Percentiles rank a stretch among this genome's conserved stretches.
These are phyloP conservation scores for Hypocryptadius cinnamomeus DNA, from an alignment of 2,113 vertebrate genomes.

Conservation along the genomic window DNA sequence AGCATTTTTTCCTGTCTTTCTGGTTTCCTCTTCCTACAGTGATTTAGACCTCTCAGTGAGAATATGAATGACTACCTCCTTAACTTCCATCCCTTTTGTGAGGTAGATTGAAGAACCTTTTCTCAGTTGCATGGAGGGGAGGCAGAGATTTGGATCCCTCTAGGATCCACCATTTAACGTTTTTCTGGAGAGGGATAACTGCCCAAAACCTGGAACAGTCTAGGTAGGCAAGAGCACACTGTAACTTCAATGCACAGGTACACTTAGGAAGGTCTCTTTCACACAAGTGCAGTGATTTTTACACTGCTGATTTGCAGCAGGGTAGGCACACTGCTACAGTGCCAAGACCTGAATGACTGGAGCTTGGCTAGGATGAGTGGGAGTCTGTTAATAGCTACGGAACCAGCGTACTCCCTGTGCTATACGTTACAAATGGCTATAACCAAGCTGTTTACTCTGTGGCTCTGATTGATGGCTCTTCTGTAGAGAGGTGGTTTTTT, in stretches of 20 bases:
- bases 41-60: not conserved
- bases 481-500: not conserved
- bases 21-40: not conserved
- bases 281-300: not conserved
- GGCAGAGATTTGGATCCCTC: not conserved
- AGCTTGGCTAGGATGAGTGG: not conserved
- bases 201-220: not conserved
- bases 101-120: not conserved
- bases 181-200: not conserved
- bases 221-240: not conserved
- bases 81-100: not conserved
- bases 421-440: not conserved
- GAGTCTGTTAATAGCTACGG: not conserved
- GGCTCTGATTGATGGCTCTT: not conserved
- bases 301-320: not conserved
- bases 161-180: not conserved
- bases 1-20: not conserved
- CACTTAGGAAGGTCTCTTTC: not conserved
- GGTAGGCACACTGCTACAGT: not conserved
- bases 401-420: not conserved
- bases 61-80: not conserved
- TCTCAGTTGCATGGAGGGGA: not conserved
- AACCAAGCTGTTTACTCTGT: not conserved
- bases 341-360: conserved; percentile 2
- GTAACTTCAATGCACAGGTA: not conserved